Evolutionary conservation across 2,113 vertebrate genomes (phyloP).

Genomic region (Sphyrna mokarran): DNA sequence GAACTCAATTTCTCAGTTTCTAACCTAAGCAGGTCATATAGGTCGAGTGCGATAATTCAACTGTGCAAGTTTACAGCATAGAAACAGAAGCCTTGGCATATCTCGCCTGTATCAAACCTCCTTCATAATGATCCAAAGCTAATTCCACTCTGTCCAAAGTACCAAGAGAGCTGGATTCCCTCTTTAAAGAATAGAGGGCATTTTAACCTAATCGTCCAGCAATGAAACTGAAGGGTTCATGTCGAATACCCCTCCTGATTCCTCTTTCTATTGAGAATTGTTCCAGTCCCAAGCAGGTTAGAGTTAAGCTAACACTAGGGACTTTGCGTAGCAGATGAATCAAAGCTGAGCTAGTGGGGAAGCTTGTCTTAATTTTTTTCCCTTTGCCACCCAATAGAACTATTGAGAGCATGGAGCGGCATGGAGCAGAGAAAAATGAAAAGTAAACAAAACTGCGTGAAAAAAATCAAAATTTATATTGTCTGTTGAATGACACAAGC

Average conservation of each 20-base stretch:
- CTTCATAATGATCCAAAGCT: background rate
- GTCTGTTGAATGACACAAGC: no score
- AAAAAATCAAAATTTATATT: conserved; percentile 11
- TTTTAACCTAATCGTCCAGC: background rate
- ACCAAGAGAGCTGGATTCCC: background rate
- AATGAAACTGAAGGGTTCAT: background rate
- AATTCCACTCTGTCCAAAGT: background rate
- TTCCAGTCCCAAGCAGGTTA: background rate
- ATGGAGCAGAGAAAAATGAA: background rate
- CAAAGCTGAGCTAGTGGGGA: background rate
- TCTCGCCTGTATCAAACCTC: background rate
- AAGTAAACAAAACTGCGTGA: background rate
- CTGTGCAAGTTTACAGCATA: background rate
- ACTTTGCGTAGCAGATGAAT: background rate
- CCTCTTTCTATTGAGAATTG: background rate
- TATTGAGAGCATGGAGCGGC: background rate
- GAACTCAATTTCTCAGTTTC: background rate
- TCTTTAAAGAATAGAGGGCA: background rate
- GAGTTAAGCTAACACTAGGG: background rate
- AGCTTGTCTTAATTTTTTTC: background rate
- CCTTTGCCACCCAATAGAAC: background rate
- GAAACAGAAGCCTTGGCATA: background rate
- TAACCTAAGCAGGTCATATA: background rate
- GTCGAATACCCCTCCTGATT: background rate
- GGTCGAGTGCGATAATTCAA: background rate